Evolutionary conservation across 2,888 invertebrate genomes (phyloP).

Genomic region (Adineta ricciae): DNA sequence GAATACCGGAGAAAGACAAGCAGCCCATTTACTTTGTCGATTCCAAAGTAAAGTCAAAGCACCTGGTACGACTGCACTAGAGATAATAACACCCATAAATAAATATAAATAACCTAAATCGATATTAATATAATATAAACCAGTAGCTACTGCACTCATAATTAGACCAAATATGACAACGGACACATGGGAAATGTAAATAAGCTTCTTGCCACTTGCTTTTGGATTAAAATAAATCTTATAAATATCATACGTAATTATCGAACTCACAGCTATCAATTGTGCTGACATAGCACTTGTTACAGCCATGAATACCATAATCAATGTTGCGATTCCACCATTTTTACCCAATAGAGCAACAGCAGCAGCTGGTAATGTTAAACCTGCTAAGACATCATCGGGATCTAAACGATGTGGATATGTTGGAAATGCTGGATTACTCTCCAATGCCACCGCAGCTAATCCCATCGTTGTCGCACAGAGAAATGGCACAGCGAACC

Average conservation of each 20-base stretch:
- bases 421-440: slow-evolving; percentile 27
- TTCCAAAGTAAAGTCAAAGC: slow-evolving; percentile 47
- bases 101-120: slow-evolving; percentile 47
- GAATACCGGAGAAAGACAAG: background rate
- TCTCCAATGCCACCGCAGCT: slow-evolving; percentile 44
- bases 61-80: slow-evolving; percentile 48
- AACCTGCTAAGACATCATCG: slow-evolving; percentile 37
- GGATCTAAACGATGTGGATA: background rate
- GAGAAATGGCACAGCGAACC: slow-evolving; percentile 50
- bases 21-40: slow-evolving; percentile 41
- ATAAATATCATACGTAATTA: slow-evolving; percentile 47
- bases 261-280: slow-evolving; percentile 48
- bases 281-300: slow-evolving; percentile 49
- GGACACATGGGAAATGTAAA: background rate
- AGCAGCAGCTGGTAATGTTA: slow-evolving; percentile 46
- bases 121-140: slow-evolving; percentile 38
- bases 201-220: background rate
- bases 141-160: slow-evolving; percentile 41
- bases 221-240: slow-evolving; percentile 39
- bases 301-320: slow-evolving; percentile 49
- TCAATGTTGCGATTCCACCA: slow-evolving; percentile 43
- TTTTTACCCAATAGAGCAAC: slow-evolving; percentile 43
- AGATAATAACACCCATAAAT: slow-evolving; percentile 49
- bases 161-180: background rate
- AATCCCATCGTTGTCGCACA: slow-evolving; percentile 48